A percentile compares a stretch with the other conserved stretches of the same genome.
Evolutionary conservation across 2,888 invertebrate genomes (phyloP).

Genomic region (Sarcophaga rosellei): DNA sequence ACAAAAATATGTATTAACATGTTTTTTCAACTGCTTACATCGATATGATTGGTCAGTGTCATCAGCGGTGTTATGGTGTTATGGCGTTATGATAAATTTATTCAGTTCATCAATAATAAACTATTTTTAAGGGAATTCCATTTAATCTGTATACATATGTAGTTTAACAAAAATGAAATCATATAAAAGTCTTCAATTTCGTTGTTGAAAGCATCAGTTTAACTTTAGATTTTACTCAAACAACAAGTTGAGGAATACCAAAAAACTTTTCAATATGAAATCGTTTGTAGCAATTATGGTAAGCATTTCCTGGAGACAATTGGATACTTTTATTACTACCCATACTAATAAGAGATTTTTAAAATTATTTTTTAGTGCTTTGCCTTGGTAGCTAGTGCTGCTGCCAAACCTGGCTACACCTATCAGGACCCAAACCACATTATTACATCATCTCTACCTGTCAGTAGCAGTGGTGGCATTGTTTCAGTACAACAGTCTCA

Average conservation of each 20-base stretch:
- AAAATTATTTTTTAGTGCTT: constrained; percentile 70
- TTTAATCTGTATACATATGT: constrained; percentile 11
- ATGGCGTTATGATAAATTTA: not conserved
- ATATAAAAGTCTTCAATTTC: constrained; percentile 51
- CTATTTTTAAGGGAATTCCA: constrained; percentile 36
- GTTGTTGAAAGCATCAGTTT: constrained; percentile 41
- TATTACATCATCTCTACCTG: constrained; percentile 18
- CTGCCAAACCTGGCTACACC: constrained; percentile 75
- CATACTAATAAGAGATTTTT: not conserved
- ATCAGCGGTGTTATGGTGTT: too few species aligned
- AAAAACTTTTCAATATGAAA: constrained; percentile 72
- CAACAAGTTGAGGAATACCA: constrained; percentile 33
- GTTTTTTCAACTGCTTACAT: too few species aligned
- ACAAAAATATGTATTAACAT: too few species aligned
- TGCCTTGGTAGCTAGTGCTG: constrained; percentile 67
- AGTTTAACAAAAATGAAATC: not conserved
- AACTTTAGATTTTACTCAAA: constrained; percentile 19
- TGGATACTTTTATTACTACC: not conserved
- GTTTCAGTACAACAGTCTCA: constrained; percentile 68
- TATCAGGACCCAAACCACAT: constrained; percentile 69
- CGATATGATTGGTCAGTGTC: too few species aligned
- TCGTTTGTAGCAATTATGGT: constrained; percentile 72
- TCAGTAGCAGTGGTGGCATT: constrained; percentile 71
- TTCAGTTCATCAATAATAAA: not conserved
- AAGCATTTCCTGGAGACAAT: constrained; percentile 52